phyloP scores from a whole-genome alignment of 2,888 invertebrate genomes.

The Elmis aenea region DNA sequence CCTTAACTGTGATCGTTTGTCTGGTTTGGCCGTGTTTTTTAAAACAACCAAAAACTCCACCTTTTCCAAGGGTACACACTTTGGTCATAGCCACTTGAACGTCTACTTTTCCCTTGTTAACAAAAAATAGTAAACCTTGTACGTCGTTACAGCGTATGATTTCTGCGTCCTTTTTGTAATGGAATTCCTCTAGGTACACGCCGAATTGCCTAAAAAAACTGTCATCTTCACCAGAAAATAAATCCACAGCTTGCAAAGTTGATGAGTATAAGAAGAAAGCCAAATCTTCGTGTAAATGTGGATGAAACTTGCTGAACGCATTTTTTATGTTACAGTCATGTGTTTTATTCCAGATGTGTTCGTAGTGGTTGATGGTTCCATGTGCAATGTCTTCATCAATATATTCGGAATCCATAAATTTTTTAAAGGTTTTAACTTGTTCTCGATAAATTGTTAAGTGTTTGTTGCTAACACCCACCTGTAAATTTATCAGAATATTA shows the following conservation, averaged over 20 bases:
- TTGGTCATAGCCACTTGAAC: conserved; percentile 8
- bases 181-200: conserved; percentile 13
- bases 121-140: conserved; percentile 23
- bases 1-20: conserved; percentile 21
- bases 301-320: conserved; percentile 5
- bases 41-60: conserved; percentile 26
- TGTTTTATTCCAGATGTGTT: conserved; percentile 25
- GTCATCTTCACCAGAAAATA: conserved; percentile 11
- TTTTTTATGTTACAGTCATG: conserved; percentile 13
- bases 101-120: conserved; percentile 24
- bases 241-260: conserved; percentile 6
- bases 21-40: conserved; percentile 15
- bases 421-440: conserved; percentile 22
- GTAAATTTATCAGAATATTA: conserved; percentile 21
- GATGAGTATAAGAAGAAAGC: conserved; percentile 9
- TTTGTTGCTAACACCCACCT: too few species aligned
- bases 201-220: conserved; percentile 16
- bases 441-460: conserved; percentile 23
- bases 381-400: conserved; percentile 21
- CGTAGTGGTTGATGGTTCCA: conserved; percentile 23
- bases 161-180: conserved; percentile 23
- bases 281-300: conserved; percentile 12
- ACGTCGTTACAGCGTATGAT: conserved; percentile 30
- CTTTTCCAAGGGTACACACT: conserved; percentile 10
- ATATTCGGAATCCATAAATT: conserved; percentile 21